Base-by-base conservation (phyloP, 2,888 invertebrate species). In the Nomada lathburiana region DNA sequence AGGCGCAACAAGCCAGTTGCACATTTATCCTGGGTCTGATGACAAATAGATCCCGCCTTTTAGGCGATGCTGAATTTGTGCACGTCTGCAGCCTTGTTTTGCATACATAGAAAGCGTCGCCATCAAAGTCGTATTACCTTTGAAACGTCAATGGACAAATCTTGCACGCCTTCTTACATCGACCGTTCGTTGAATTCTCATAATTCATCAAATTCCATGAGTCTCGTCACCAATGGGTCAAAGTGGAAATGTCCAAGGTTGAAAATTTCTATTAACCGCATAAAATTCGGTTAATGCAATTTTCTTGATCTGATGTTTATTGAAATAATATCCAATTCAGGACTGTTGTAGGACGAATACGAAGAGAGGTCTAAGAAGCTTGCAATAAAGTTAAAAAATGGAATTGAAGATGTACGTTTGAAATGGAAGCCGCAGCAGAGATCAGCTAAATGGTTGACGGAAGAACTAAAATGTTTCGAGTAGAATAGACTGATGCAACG, bases 401-500 rank as follows among this genome's bases (percentile, higher is more conserved):
- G 13, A 3, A 60, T 13, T 7, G 1, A 23, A 59, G 9, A 16
- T 4, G 13, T 16, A 13, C 13, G 26, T 57, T 63, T 13, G 20
- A 74, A 60, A 59, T 57, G 10, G 26, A 23, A 64, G 20, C 47
- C 47, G 69, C 5, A 57, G 26, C 36, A 20, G 47, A 69, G 63
- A 71, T 75, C 18, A 18, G 60, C 36, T 83, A 84, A 86, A 84
- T 69, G 72, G 62, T 16, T 53, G 60, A 72, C 60, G 63, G 65
- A 75, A 67, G 53, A 23, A 73, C 44, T 55, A 79, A 86, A 80
- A 86, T 76, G 85, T 85, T 86, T 86, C 83, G 68, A 76, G 83
- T 83, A 83, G 88, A 86, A 88, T 85, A 86, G 89, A 88, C 83
- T 82, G 84, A 89, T 87, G 89, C 88, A 89, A 91, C 89, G 92